Conservation (phyloP, 2,888 invertebrate species). For the Neoitamus cyanurus region DNA sequence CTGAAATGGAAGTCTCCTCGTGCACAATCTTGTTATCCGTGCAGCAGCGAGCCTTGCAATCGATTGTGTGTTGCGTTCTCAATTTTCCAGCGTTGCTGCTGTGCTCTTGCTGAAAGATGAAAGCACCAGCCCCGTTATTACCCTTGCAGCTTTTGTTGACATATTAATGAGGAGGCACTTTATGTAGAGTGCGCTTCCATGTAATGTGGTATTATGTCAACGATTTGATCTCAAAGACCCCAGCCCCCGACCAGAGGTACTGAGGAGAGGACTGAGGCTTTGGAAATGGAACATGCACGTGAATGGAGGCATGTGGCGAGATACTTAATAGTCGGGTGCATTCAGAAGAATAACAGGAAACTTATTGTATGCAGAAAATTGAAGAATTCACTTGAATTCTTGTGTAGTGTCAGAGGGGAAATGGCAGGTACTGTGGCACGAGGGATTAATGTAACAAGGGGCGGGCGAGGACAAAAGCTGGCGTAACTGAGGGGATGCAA, state of each 20-base stretch:
- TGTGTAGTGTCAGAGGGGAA: background rate
- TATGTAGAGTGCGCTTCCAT: background rate
- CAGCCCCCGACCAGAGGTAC: background rate
- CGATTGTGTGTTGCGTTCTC: background rate
- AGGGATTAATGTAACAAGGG: background rate
- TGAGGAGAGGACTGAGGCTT: background rate
- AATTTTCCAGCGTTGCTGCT: background rate
- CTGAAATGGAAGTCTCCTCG: background rate
- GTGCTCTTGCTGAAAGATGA: background rate
- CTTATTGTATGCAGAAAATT: background rate
- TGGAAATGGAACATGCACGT: background rate
- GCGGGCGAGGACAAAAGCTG: background rate
- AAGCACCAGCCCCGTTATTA: background rate
- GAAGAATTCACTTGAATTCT: background rate
- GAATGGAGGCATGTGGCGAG: background rate
- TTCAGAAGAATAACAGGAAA: background rate
- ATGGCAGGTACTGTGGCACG: background rate
- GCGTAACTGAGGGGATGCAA: background rate
- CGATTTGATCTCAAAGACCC: background rate
- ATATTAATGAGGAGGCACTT: background rate
- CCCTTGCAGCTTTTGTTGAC: conserved; percentile 16
- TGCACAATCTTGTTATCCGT: background rate
- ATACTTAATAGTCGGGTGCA: background rate
- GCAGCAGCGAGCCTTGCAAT: background rate
- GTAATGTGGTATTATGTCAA: background rate